Percentiles rank a stretch among this genome's conserved stretches.
phyloP scores from a whole-genome alignment of 2,888 invertebrate genomes.

The Cyclophora punctaria region DNA sequence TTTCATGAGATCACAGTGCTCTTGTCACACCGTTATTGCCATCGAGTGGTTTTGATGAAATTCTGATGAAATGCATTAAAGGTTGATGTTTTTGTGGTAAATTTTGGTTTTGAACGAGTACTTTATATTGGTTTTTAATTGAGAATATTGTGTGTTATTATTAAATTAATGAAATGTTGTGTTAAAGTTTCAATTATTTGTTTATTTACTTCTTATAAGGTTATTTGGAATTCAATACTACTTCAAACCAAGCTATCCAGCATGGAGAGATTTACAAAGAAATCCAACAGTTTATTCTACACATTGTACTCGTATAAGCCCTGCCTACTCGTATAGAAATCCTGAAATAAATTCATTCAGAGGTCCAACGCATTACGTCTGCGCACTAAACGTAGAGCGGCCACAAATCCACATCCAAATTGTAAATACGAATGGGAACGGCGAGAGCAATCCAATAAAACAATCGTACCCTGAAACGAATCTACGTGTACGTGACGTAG shows the following conservation, averaged over 20 bases:
- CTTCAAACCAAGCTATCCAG: too few species aligned
- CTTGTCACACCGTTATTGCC: conserved; percentile 36
- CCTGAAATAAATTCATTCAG: neutral
- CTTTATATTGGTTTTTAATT: too few species aligned
- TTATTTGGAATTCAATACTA: too few species aligned
- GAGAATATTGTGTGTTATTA: too few species aligned
- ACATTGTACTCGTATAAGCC: too few species aligned
- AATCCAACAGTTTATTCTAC: too few species aligned
- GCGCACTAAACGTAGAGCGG: conserved; percentile 46
- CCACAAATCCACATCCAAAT: conserved; percentile 61
- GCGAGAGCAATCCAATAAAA: conserved; percentile 70
- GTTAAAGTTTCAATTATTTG: too few species aligned
- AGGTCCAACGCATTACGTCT: conserved; percentile 32
- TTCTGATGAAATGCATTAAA: conserved; percentile 37
- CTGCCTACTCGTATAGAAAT: too few species aligned
- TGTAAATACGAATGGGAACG: conserved; percentile 64
- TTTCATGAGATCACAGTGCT: conserved; percentile 9
- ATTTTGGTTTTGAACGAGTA: too few species aligned
- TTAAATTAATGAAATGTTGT: too few species aligned
- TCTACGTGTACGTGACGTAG: conserved; percentile 71
- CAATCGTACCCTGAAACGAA: conserved; percentile 64
- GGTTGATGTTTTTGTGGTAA: conserved; percentile 14
- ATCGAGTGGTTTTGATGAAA: conserved; percentile 40
- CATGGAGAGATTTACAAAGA: too few species aligned
- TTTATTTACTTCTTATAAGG: too few species aligned